A percentile compares a stretch with the other conserved stretches of the same genome.
These are phyloP conservation scores for Bostrychus sinensis DNA, from an alignment of 2,113 vertebrate genomes.

Conservation along the genomic window DNA sequence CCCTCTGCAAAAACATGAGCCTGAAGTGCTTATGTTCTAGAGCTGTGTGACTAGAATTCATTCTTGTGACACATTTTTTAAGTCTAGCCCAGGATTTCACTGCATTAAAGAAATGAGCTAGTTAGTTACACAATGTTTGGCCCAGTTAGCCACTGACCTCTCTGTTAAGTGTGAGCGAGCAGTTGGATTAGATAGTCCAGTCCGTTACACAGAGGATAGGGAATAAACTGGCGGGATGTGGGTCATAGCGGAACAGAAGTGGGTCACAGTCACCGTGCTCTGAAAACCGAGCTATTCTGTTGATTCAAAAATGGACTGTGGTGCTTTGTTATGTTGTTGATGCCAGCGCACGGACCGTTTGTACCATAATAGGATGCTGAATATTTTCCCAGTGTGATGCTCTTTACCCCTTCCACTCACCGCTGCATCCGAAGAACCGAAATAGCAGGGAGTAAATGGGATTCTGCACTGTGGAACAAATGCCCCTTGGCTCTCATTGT, in stretches of 20 bases:
- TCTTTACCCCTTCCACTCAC: constrained; percentile 10
- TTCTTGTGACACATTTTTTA: too few species aligned
- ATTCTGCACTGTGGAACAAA: constrained; percentile 15
- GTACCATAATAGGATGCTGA: too few species aligned
- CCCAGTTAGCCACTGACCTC: constrained; percentile 52
- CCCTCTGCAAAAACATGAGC: too few species aligned
- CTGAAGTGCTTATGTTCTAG: too few species aligned
- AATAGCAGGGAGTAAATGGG: constrained; percentile 51
- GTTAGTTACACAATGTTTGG: constrained; percentile 55
- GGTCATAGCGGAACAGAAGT: constrained; percentile 57
- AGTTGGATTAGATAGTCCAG: constrained; percentile 16
- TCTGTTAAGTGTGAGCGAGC: constrained; percentile 17
- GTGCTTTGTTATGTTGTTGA: background rate
- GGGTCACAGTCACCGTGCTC: constrained; percentile 59
- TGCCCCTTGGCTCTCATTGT: constrained; percentile 34
- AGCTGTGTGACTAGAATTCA: too few species aligned
- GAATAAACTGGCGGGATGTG: constrained; percentile 40
- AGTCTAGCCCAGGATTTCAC: too few species aligned
- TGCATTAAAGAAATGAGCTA: background rate
- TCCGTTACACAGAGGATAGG: too few species aligned
- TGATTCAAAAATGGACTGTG: constrained; percentile 9
- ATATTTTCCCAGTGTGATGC: background rate
- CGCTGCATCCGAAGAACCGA: constrained; percentile 26
- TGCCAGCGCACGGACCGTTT: background rate
- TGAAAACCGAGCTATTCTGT: background rate